These are phyloP conservation scores for Clitarchus hookeri DNA, from an alignment of 2,888 invertebrate genomes.

Conservation along the genomic window DNA sequence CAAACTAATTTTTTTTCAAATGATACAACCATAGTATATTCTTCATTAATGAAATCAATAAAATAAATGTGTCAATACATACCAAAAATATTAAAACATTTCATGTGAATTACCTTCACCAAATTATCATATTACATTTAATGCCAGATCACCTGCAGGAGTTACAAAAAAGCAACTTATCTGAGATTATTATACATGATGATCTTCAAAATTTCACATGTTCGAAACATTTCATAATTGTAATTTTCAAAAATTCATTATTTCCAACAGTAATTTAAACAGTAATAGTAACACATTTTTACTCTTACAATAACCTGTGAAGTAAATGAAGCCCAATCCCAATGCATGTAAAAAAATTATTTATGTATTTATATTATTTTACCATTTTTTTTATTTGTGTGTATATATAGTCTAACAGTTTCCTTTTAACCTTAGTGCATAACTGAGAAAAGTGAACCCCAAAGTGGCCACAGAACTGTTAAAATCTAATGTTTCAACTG, in stretches of 20 bases:
- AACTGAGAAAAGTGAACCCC: background rate
- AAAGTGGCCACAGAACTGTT: background rate
- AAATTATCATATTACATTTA: background rate
- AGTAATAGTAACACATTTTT: background rate
- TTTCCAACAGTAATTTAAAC: conserved; percentile 8
- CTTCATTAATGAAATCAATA: background rate
- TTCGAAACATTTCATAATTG: background rate
- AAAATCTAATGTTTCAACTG: background rate
- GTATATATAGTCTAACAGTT: conserved; percentile 6
- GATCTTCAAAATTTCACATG: background rate
- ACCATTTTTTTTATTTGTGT: background rate
- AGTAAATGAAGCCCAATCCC: background rate
- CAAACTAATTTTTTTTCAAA: background rate
- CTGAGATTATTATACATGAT: background rate
- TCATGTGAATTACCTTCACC: background rate
- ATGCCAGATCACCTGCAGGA: background rate
- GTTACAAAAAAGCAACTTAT: background rate
- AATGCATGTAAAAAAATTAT: conserved; percentile 14
- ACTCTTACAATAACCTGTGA: background rate
- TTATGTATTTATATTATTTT: conserved; percentile 4
- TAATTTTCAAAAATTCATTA: background rate
- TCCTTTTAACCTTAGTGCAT: background rate
- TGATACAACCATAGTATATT: background rate
- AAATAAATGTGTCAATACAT: background rate
- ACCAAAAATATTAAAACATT: background rate